Evolutionary conservation across 2,113 vertebrate species (phyloP).

Genomic region (Tinamus guttatus): DNA sequence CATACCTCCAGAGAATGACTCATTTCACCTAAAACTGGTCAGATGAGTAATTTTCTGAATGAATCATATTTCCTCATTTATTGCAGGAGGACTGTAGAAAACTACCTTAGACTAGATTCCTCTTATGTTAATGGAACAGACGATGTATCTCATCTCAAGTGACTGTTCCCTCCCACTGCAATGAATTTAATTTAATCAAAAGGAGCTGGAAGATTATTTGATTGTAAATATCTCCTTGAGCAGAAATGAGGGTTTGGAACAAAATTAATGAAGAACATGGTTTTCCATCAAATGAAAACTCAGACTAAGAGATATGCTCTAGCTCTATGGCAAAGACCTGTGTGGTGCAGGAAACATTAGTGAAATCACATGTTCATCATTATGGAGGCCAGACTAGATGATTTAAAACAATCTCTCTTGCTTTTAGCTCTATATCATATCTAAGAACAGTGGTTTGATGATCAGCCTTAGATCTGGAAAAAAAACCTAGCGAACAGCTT

Average conservation of each 20-base stretch:
- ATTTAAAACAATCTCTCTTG: background rate
- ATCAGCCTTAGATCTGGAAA: background rate
- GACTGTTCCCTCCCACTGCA: background rate
- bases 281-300: background rate
- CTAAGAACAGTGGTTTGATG: background rate
- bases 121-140: slow-evolving; percentile 26
- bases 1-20: slow-evolving; percentile 31
- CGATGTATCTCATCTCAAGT: background rate
- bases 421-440: background rate
- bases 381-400: background rate
- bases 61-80: slow-evolving; percentile 20
- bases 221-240: background rate
- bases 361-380: background rate
- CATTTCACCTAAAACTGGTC: background rate
- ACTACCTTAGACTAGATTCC: background rate
- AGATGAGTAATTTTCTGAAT: slow-evolving; percentile 30
- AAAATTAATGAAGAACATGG: background rate
- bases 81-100: slow-evolving; percentile 12
- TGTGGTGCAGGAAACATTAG: background rate
- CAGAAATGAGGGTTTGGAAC: background rate
- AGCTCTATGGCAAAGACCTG: background rate
- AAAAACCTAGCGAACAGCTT: background rate
- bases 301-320: background rate
- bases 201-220: background rate
- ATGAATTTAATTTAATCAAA: background rate